Conservation (phyloP, 2,113 vertebrate genomes). For the Phyllopteryx taeniolatus region DNA sequence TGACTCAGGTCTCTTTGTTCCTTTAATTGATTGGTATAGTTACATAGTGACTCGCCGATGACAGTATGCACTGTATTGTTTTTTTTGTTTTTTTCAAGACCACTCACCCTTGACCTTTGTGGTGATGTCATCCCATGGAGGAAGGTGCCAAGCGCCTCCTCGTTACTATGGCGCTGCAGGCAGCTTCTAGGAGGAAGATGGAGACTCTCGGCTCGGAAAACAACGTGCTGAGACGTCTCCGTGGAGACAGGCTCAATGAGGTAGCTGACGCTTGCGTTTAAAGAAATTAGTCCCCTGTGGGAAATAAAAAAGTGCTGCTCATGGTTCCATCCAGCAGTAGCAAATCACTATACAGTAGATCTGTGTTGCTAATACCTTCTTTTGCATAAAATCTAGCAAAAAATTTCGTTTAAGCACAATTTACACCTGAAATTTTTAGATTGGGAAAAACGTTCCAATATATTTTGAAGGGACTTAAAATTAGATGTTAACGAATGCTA, state of each 20-base stretch:
- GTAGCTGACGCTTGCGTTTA: conserved; percentile 85
- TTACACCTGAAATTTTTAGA: not conserved
- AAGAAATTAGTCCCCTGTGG: conserved; percentile 83
- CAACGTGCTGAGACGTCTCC: conserved; percentile 71
- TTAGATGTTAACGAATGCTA: too few relatives aligned
- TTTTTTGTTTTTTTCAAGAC: not conserved
- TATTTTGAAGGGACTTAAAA: too few relatives aligned
- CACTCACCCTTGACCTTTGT: conserved; percentile 71
- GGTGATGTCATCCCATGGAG: conserved; percentile 69
- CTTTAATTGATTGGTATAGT: conserved; percentile 57
- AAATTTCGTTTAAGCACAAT: not conserved
- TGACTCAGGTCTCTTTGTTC: conserved; percentile 80
- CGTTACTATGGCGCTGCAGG: conserved; percentile 60
- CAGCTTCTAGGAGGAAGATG: conserved; percentile 74
- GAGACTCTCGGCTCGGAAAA: conserved; percentile 83
- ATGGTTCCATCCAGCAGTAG: conserved; percentile 26
- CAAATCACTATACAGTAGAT: not conserved
- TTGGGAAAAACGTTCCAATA: too few relatives aligned
- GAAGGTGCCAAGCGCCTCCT: conserved; percentile 59
- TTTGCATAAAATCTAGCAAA: not conserved
- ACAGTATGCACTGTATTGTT: too few relatives aligned
- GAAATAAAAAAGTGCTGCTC: conserved; percentile 32
- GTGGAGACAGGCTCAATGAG: conserved; percentile 80
- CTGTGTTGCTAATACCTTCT: not conserved
- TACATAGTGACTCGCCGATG: not conserved